Conservation (phyloP, 2,797 vertebrate genomes). For the Sebastes wilsoni region DNA sequence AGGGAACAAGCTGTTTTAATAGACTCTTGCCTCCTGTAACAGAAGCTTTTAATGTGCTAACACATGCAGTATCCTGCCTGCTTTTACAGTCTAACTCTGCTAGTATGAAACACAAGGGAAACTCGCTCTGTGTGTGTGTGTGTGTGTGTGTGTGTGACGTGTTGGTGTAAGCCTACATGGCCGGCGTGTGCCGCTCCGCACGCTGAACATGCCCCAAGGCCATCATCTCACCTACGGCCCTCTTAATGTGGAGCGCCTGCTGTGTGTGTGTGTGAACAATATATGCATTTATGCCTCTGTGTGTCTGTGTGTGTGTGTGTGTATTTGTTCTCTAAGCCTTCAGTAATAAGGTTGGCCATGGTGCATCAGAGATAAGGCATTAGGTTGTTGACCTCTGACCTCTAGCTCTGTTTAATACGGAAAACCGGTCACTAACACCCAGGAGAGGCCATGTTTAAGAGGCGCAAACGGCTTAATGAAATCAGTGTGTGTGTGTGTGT, state of each 20-base stretch:
- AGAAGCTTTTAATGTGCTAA: constrained; percentile 27
- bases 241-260: constrained; percentile 40
- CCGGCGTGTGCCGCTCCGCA: constrained; percentile 44
- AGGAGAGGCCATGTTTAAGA: constrained; percentile 67
- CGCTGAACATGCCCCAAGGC: constrained; percentile 79
- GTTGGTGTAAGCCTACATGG: constrained; percentile 14
- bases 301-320: constrained; percentile 34
- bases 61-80: neutral
- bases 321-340: constrained; percentile 72
- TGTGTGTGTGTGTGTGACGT: constrained; percentile 16
- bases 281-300: constrained; percentile 55
- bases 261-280: constrained; percentile 45
- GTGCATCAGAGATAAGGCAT: constrained; percentile 84
- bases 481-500: constrained; percentile 52
- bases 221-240: constrained; percentile 74
- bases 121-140: constrained; percentile 8
- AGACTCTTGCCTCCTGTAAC: constrained; percentile 25
- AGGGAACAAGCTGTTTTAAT: constrained; percentile 34
- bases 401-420: constrained; percentile 71
- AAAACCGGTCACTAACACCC: constrained; percentile 70
- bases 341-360: constrained; percentile 77
- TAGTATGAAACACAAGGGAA: neutral
- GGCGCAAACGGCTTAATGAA: constrained; percentile 67
- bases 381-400: constrained; percentile 79
- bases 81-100: neutral